Conservation (phyloP, 2,888 invertebrate species). For the Tetragonula carbonaria region DNA sequence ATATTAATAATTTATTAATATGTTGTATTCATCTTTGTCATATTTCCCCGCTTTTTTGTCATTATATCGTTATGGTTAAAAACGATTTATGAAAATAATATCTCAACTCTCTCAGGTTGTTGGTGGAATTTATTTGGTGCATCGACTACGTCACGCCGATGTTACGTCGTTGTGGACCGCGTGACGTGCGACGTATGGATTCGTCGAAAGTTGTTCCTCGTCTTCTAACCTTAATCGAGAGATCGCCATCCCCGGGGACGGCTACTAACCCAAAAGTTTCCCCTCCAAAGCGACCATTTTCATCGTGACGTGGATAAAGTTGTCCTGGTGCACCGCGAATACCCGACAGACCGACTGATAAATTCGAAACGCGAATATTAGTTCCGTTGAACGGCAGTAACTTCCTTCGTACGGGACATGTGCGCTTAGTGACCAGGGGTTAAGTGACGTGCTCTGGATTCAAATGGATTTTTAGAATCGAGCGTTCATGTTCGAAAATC, state of each 20-base stretch:
- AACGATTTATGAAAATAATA: too few relatives aligned
- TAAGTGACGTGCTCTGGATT: not conserved
- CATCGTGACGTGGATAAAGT: constrained; percentile 64
- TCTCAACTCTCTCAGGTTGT: too few relatives aligned
- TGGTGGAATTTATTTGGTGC: not conserved
- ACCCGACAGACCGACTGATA: constrained; percentile 61
- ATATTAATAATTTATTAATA: too few relatives aligned
- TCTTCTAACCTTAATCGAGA: constrained; percentile 49
- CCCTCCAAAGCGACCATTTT: constrained; percentile 59
- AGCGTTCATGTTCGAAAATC: too few relatives aligned
- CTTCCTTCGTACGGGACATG: constrained; percentile 14
- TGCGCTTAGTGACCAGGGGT: constrained; percentile 7
- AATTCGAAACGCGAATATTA: constrained; percentile 68
- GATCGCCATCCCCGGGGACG: constrained; percentile 27
- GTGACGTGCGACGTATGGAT: constrained; percentile 52
- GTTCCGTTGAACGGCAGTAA: constrained; percentile 39
- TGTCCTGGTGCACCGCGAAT: constrained; percentile 49
- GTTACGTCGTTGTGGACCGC: constrained; percentile 10
- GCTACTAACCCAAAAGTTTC: constrained; percentile 53
- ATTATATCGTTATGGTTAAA: too few relatives aligned
- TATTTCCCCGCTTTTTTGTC: too few relatives aligned
- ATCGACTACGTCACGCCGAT: not conserved
- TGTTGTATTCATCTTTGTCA: too few relatives aligned
- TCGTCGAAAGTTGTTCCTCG: constrained; percentile 60
- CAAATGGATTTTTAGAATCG: not conserved